Evolutionary conservation across 1,140 invertebrate genomes (phyloP), one percentile per base, ranked within the genome.

Genomic region (Myzus persicae): DNA sequence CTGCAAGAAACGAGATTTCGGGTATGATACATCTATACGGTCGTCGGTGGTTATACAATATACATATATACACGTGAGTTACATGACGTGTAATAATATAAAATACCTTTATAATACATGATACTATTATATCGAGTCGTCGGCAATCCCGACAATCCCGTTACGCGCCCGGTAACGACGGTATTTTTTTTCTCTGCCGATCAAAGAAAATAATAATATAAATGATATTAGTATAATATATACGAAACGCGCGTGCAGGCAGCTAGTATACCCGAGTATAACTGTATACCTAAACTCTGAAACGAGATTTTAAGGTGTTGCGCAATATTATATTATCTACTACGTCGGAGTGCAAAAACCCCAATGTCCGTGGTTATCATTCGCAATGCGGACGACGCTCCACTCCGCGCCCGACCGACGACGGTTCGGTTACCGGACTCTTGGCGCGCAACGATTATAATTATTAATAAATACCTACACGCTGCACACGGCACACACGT

Each of bases 1-100:
- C n/a, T n/a, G 87, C n/a, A n/a, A 88, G 87, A 36, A 89, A 89
- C 87, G 20, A 89, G n/a, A 89, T 89, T 48, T 89, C 46, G 87
- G 46, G n/a, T 48, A 89, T 51, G 20, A 51, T 46, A 36, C 46
- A 3, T 76, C 5, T n/a, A 67, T 76, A n/a, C n/a, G 59, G 31
- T n/a, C 31, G 5, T n/a, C 59, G 31, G 59, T 67, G 59, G 59
- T 67, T n/a, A 67, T 59, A 54, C 3, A 44, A 3, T 44, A 46
- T 46, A 46, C 14, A 14, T 59, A 11, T n/a, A n/a, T n/a, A n/a
- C 31, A 67, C 11, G n/a, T 2, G 59, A 67, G 59, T 67, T 51
- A 67, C 59, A n/a, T 18, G 31, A 76, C 59, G 59, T n/a, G 59
- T 76, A 76, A 76, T 76, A n/a, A 76, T 76, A 76, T 76, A 67